Evolutionary conservation across 2,888 invertebrate genomes (phyloP).

Genomic region (Synergus gifuensis): DNA sequence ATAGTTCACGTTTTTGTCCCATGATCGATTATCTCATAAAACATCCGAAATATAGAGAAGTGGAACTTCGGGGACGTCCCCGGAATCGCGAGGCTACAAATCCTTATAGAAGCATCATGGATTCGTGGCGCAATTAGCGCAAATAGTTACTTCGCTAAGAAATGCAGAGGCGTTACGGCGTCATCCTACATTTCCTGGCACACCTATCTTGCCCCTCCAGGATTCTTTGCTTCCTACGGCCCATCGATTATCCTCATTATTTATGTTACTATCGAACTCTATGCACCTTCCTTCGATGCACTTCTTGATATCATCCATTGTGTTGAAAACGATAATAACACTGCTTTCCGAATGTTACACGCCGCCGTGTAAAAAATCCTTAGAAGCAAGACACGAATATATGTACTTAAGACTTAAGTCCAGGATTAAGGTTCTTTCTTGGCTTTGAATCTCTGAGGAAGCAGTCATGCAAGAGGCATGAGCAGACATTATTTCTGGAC

Average conservation of each 20-base stretch:
- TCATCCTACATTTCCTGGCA: constrained; percentile 65
- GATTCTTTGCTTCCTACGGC: constrained; percentile 65
- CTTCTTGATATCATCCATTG: not conserved
- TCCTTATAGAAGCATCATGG: no score
- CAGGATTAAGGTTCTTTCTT: no score
- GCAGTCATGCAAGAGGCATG: no score
- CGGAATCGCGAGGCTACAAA: no score
- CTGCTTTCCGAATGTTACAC: not conserved
- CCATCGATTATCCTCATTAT: constrained; percentile 67
- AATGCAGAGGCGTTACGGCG: constrained; percentile 49
- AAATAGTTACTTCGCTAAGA: constrained; percentile 12
- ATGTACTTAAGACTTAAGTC: not conserved
- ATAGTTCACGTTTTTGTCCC: no score
- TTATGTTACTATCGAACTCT: constrained; percentile 46
- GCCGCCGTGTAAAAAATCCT: not conserved
- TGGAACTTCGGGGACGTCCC: no score
- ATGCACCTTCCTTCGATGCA: constrained; percentile 29
- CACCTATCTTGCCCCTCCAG: constrained; percentile 69
- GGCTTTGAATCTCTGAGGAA: no score
- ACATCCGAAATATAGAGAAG: no score
- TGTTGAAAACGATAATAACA: not conserved
- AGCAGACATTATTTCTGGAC: no score
- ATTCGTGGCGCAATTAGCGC: constrained; percentile 18
- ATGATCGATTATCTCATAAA: no score
- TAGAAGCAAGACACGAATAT: not conserved